These are phyloP conservation scores for Bellardia pandia DNA, from an alignment of 2,888 invertebrate species.

Conservation along the genomic window DNA sequence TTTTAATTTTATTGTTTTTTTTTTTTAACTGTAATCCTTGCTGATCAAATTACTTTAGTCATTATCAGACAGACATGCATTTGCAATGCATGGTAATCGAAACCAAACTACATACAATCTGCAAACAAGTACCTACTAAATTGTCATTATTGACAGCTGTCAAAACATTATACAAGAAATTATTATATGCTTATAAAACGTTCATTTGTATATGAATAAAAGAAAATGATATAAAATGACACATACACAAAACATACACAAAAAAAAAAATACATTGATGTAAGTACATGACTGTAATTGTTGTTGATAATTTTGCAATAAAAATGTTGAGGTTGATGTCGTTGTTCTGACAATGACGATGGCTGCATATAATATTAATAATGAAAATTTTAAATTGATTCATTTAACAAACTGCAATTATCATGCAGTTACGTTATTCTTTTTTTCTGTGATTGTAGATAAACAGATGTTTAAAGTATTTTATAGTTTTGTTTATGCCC, in stretches of 20 bases:
- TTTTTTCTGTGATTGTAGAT: constrained; percentile 1
- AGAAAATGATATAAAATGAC: constrained; percentile 40
- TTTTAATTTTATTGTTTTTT: background rate
- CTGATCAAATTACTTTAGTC: constrained; percentile 72
- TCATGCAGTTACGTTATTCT: background rate
- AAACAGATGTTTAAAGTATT: constrained; percentile 31
- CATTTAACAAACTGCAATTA: background rate
- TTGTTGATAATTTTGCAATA: constrained; percentile 35
- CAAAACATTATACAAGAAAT: constrained; percentile 62
- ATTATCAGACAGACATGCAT: constrained; percentile 57
- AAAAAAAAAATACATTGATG: background rate
- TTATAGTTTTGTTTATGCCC: background rate
- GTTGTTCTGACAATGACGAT: constrained; percentile 1
- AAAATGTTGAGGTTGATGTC: constrained; percentile 18
- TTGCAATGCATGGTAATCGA: constrained; percentile 27
- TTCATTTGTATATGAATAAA: background rate
- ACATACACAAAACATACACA: constrained; percentile 21
- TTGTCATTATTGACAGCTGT: constrained; percentile 73
- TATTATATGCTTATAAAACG: background rate
- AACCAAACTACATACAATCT: constrained; percentile 45
- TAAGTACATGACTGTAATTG: constrained; percentile 38
- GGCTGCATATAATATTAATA: constrained; percentile 22
- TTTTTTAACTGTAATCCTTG: constrained; percentile 54
- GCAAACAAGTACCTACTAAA: constrained; percentile 65
- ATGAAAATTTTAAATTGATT: constrained; percentile 4